These are phyloP conservation scores for Phocides pigmalion DNA, from an alignment of 1,140 invertebrate species.

Conservation along the genomic window DNA sequence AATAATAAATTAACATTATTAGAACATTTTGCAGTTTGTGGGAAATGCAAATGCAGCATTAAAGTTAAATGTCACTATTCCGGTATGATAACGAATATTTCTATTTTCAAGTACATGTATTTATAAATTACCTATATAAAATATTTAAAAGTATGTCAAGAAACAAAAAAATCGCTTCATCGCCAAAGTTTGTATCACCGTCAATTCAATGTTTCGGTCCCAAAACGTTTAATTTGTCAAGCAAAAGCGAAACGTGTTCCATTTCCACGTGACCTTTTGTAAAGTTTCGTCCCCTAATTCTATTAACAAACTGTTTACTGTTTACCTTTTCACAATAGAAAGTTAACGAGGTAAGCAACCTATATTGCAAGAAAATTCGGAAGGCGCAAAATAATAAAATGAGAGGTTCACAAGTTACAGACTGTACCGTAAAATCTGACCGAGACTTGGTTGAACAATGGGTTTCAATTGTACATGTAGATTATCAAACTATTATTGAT, in stretches of 20 bases:
- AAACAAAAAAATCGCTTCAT: too few species aligned
- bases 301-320: constrained; percentile 57
- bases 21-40: too few species aligned
- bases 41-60: constrained; percentile 73
- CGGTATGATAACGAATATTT: too few species aligned
- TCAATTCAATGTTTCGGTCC: constrained; percentile 5
- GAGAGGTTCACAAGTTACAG: too few species aligned
- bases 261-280: constrained; percentile 70
- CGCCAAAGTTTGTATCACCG: too few species aligned
- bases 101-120: too few species aligned
- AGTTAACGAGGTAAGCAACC: constrained; percentile 40
- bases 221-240: constrained; percentile 49
- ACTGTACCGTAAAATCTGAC: too few species aligned
- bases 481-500: too few species aligned
- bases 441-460: too few species aligned
- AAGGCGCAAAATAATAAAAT: background rate
- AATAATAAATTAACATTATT: too few species aligned
- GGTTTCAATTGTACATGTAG: too few species aligned
- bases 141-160: background rate
- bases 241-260: constrained; percentile 68
- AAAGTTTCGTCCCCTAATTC: constrained; percentile 65
- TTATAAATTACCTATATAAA: too few species aligned
- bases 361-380: constrained; percentile 14
- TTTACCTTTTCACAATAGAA: constrained; percentile 51
- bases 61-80: constrained; percentile 79